Evolutionary conservation across 2,888 invertebrate genomes (phyloP).

Genomic region (Volucella zonaria): DNA sequence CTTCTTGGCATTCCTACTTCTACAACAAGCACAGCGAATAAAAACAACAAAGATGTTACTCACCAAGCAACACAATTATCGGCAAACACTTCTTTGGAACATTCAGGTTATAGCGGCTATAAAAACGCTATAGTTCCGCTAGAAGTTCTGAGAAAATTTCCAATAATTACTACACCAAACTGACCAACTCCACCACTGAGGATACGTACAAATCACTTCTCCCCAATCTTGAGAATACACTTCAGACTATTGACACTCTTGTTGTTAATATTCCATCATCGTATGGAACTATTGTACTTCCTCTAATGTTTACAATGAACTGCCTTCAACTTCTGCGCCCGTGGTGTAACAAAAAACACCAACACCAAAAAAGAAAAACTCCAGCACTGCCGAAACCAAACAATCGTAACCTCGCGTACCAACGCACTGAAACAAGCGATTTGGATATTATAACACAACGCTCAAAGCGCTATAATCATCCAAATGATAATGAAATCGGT

Average conservation of each 20-base stretch:
- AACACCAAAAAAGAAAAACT: slow-evolving; percentile 77
- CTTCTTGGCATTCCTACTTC: slow-evolving; percentile 78
- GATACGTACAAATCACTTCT: slow-evolving; percentile 83
- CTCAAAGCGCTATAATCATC: slow-evolving; percentile 75
- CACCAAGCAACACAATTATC: slow-evolving; percentile 71
- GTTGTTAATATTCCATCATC: slow-evolving; percentile 78
- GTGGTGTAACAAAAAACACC: slow-evolving; percentile 37
- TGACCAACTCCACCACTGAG: slow-evolving; percentile 78
- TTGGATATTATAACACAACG: slow-evolving; percentile 74
- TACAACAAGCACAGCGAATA: slow-evolving; percentile 40
- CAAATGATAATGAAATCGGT: slow-evolving; percentile 81
- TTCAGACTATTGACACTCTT: slow-evolving; percentile 83
- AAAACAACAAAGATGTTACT: slow-evolving; percentile 68
- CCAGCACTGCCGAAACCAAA: slow-evolving; percentile 76
- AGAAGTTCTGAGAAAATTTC: slow-evolving; percentile 60
- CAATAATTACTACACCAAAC: slow-evolving; percentile 80
- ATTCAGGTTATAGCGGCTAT: background rate
- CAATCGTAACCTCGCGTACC: slow-evolving; percentile 85
- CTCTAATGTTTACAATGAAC: slow-evolving; percentile 53
- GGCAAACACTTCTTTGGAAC: slow-evolving; percentile 66
- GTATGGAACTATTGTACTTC: slow-evolving; percentile 63
- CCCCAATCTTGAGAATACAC: slow-evolving; percentile 83
- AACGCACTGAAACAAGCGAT: slow-evolving; percentile 77
- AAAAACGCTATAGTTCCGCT: slow-evolving; percentile 76
- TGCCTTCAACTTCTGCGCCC: slow-evolving; percentile 73